Conservation (phyloP, 2,797 vertebrate genomes). For the Staurois parvus region DNA sequence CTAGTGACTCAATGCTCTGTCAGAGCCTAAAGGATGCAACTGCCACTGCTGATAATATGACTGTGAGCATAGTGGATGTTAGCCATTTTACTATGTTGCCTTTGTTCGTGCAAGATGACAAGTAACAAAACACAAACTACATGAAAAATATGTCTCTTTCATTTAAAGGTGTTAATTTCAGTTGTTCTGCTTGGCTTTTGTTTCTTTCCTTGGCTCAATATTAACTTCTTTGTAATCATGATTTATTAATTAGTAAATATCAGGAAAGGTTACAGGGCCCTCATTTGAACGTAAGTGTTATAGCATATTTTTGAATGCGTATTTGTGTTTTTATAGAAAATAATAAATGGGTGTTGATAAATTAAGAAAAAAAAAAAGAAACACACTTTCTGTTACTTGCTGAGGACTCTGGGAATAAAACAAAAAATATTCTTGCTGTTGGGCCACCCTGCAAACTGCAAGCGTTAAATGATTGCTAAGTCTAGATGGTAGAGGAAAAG, state of each 20-base stretch:
- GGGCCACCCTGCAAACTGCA: too few species aligned
- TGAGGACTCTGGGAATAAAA: too few species aligned
- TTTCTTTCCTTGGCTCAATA: not conserved
- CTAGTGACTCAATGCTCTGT: constrained; percentile 54
- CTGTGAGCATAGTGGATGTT: constrained; percentile 4
- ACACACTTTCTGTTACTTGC: too few species aligned
- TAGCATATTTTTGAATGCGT: too few species aligned
- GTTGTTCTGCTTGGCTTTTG: not conserved
- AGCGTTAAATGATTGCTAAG: too few species aligned
- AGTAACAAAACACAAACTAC: not conserved
- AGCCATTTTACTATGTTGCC: not conserved
- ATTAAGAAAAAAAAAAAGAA: too few species aligned
- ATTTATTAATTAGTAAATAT: constrained; percentile 20
- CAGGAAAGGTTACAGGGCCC: not conserved
- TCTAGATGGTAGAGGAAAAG: too few species aligned
- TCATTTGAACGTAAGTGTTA: not conserved
- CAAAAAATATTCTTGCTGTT: too few species aligned
- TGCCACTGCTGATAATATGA: not conserved
- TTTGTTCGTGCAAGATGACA: not conserved
- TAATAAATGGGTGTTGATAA: too few species aligned
- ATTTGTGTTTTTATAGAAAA: too few species aligned
- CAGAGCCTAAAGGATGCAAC: constrained; percentile 28
- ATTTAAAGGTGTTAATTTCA: not conserved
- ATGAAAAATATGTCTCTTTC: not conserved
- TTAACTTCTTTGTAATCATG: not conserved